A percentile compares a stretch with the other conserved stretches of the same genome.
These are phyloP conservation scores for Protonemura montana DNA, from an alignment of 2,888 invertebrate genomes.

Conservation along the genomic window DNA sequence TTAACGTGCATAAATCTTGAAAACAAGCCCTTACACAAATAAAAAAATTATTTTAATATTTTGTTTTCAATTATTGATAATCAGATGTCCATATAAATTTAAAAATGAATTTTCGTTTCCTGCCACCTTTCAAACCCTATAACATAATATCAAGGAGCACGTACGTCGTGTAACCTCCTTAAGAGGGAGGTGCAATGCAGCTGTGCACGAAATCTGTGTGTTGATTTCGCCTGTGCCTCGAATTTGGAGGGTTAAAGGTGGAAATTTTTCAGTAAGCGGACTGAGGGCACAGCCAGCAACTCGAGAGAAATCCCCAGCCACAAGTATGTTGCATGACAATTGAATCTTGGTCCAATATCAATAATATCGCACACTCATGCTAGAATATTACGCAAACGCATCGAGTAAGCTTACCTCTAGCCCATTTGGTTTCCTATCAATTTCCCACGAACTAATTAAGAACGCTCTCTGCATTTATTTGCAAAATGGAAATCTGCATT, in stretches of 20 bases:
- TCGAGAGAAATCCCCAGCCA: background rate
- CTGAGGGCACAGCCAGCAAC: background rate
- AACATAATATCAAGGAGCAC: too few species aligned
- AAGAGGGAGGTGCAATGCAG: too few species aligned
- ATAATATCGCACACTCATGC: background rate
- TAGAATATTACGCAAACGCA: background rate
- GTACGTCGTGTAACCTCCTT: too few species aligned
- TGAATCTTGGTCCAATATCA: background rate
- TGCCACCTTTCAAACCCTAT: too few species aligned
- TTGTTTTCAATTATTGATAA: too few species aligned
- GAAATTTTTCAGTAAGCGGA: background rate
- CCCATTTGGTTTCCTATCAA: background rate
- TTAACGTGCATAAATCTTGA: too few species aligned
- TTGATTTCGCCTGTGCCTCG: background rate
- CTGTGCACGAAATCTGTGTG: background rate
- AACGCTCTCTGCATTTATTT: background rate
- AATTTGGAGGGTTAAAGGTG: background rate
- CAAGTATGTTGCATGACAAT: conserved; percentile 1
- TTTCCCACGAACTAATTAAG: background rate
- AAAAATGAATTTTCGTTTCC: too few species aligned
- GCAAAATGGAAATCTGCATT: background rate
- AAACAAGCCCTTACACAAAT: too few species aligned
- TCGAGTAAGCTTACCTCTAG: background rate
- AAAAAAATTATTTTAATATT: too few species aligned
- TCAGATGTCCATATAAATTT: too few species aligned